phyloP scores from a whole-genome alignment of 2,797 vertebrate species.

The Sorex maritimensis region DNA sequence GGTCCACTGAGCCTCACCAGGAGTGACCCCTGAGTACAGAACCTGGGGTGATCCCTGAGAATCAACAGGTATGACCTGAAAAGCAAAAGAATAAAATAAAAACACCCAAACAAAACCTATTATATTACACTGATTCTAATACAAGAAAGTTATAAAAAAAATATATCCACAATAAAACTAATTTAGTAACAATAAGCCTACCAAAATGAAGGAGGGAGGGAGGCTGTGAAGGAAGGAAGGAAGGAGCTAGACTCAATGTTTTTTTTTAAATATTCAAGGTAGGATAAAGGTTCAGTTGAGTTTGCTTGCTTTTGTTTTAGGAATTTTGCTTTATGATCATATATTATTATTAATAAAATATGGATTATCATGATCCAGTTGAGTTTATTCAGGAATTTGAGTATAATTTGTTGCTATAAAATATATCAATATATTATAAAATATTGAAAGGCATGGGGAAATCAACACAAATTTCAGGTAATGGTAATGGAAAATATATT shows the following conservation, averaged over 20 bases:
- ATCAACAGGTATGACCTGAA: background rate
- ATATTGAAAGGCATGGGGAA: background rate
- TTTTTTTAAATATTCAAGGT: background rate
- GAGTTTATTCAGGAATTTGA: conserved; percentile 17
- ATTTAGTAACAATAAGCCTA: no score
- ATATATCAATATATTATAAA: conserved; percentile 1
- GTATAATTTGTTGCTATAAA: conserved; percentile 33
- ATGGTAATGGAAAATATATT: background rate
- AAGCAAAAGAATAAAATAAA: background rate
- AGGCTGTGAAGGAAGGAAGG: background rate
- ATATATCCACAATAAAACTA: no score
- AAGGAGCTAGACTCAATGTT: background rate
- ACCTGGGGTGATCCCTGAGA: no score
- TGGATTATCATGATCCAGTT: background rate
- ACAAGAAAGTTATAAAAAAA: no score
- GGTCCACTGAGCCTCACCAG: no score
- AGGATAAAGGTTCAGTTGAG: background rate
- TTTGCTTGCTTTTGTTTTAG: conserved; percentile 25
- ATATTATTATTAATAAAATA: background rate
- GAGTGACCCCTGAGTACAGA: no score
- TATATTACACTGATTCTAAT: no score
- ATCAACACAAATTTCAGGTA: conserved; percentile 31
- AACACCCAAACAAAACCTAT: no score
- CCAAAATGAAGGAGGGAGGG: no score
- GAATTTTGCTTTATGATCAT: background rate